Evolutionary conservation across 2,797 vertebrate genomes (phyloP).

Genomic region (Phoebastria nigripes): DNA sequence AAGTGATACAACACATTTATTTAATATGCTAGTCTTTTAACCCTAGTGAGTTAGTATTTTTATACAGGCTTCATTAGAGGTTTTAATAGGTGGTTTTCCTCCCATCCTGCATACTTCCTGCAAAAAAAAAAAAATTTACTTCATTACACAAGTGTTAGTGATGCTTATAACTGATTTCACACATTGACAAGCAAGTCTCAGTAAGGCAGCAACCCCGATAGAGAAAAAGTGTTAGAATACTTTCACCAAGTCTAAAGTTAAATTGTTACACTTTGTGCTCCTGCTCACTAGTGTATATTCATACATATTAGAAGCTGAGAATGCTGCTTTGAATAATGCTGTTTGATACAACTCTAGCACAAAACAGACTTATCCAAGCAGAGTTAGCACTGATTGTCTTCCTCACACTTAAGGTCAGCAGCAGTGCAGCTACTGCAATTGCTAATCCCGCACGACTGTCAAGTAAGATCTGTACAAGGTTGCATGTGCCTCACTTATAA

Average conservation of each 20-base stretch:
- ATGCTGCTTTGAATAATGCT: neutral
- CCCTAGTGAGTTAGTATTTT: neutral
- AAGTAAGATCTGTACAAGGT: neutral
- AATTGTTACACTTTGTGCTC: neutral
- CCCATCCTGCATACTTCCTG: neutral
- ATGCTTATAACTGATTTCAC: neutral
- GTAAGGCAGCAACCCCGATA: neutral
- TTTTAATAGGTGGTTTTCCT: neutral
- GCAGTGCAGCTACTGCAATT: neutral
- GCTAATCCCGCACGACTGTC: neutral
- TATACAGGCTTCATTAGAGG: neutral
- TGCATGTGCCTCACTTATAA: neutral
- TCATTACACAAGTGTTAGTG: neutral
- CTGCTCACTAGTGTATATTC: neutral
- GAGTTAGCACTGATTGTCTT: neutral
- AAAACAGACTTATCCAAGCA: too few species aligned
- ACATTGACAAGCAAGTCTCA: neutral
- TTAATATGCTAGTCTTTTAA: neutral
- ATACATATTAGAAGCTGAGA: fast-evolving
- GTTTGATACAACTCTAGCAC: neutral
- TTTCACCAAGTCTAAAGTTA: neutral
- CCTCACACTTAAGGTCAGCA: neutral
- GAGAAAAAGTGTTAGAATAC: neutral
- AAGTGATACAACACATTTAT: neutral
- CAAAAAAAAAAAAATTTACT: neutral